A percentile compares a stretch with the other conserved stretches of the same genome.
phyloP scores from a whole-genome alignment of 2,113 vertebrate species.

The Pluvianellus socialis region DNA sequence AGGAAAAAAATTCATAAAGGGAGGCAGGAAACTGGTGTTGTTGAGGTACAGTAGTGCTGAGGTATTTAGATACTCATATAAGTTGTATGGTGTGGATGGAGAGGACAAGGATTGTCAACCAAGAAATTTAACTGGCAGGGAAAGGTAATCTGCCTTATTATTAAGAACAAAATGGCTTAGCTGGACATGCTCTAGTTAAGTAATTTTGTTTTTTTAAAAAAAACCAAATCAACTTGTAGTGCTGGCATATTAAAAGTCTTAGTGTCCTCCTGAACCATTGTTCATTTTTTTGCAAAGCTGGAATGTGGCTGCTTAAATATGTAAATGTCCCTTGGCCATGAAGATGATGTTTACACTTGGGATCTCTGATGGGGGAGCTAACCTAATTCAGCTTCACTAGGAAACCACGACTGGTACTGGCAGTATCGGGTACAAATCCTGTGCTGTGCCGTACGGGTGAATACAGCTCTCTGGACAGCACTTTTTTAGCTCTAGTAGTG shows the following conservation, averaged over 20 bases:
- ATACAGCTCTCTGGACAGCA: background rate
- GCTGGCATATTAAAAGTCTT: background rate
- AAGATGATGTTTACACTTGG: background rate
- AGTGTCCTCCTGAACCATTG: background rate
- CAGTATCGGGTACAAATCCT: background rate
- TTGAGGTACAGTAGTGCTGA: conserved; percentile 61
- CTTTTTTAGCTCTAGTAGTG: background rate
- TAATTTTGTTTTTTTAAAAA: background rate
- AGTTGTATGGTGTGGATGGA: background rate
- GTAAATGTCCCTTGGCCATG: background rate
- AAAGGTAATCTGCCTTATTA: background rate
- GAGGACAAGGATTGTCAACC: background rate
- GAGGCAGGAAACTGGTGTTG: conserved; percentile 69
- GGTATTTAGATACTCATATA: background rate
- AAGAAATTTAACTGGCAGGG: background rate
- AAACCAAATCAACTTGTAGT: background rate
- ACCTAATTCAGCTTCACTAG: background rate
- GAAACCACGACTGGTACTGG: background rate
- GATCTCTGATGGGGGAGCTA: background rate
- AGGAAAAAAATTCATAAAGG: conserved; percentile 84
- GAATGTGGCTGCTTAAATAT: background rate
- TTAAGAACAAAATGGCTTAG: background rate
- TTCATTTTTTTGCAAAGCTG: background rate
- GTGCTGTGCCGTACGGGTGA: background rate
- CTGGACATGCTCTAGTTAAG: background rate